phyloP scores from a whole-genome alignment of 1,140 invertebrate genomes.

The Choristoneura fumiferana region DNA sequence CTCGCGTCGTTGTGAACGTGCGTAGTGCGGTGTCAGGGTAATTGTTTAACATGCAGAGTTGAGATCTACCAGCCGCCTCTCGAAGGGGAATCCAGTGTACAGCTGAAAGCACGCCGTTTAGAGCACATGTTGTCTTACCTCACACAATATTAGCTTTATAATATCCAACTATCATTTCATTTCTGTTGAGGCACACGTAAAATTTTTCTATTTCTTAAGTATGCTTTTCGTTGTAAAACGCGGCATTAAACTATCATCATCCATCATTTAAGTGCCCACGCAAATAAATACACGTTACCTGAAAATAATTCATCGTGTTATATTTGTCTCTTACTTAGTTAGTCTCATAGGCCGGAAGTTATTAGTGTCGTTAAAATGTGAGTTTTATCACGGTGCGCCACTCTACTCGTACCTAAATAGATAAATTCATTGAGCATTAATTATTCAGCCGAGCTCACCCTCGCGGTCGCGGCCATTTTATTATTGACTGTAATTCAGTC shows the following conservation, averaged over 20 bases:
- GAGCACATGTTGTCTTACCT: conserved; percentile 4
- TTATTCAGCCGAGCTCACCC: conserved; percentile 19
- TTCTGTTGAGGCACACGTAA: too few relatives aligned
- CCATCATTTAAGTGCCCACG: background rate
- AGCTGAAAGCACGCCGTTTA: conserved; percentile 7
- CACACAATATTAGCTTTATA: background rate
- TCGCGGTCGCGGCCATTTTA: conserved; percentile 25
- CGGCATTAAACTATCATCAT: background rate
- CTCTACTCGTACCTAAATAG: conserved; percentile 22
- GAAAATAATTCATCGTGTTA: conserved; percentile 12
- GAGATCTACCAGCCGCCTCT: conserved; percentile 61
- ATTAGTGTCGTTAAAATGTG: conserved; percentile 3
- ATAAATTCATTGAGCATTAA: conserved; percentile 26
- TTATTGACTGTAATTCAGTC: conserved; percentile 36
- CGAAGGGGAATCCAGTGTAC: conserved; percentile 28
- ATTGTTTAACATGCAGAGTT: conserved; percentile 70
- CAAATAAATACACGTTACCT: conserved; percentile 1
- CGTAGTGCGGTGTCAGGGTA: conserved; percentile 47
- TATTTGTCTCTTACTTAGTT: conserved; percentile 14
- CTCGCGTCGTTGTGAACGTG: conserved; percentile 57
- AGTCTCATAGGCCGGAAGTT: conserved; percentile 8
- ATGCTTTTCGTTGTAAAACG: too few relatives aligned
- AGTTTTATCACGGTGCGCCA: conserved; percentile 14
- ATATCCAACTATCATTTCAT: too few relatives aligned
- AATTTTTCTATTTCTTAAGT: too few relatives aligned